A percentile compares a stretch with the other conserved stretches of the same genome.
phyloP scores from a whole-genome alignment of 30 jellyfish, hydroid and myxozoan species.

The Calvadosia cruxmelitensis region DNA sequence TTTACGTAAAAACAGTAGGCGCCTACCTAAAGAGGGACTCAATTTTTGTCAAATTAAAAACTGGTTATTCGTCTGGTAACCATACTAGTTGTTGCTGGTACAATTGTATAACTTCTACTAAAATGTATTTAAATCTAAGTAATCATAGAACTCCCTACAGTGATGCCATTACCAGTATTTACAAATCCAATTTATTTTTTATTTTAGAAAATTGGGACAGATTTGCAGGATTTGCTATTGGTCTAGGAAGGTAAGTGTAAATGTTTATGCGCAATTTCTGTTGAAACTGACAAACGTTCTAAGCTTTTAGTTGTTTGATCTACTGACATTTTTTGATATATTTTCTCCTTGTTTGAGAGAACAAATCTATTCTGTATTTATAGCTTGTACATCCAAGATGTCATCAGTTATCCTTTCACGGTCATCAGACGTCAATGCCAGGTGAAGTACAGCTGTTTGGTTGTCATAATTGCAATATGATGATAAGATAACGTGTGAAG shows the following conservation, averaged over 20 bases:
- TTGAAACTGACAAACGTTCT: too few relatives aligned
- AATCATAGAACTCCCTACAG: too few relatives aligned
- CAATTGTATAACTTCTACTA: too few relatives aligned
- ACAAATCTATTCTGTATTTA: constrained; percentile 1
- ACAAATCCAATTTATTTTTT: too few relatives aligned
- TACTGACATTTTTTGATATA: neutral
- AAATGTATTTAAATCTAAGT: too few relatives aligned
- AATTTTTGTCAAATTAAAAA: too few relatives aligned
- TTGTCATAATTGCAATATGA: neutral
- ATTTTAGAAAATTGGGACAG: constrained; percentile 51
- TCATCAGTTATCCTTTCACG: constrained; percentile 50
- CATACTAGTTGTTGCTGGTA: too few relatives aligned
- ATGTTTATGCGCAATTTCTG: neutral
- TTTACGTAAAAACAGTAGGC: too few relatives aligned
- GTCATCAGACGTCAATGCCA: constrained; percentile 76
- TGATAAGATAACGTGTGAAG: neutral
- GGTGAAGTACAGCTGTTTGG: constrained; percentile 13
- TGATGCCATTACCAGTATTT: too few relatives aligned
- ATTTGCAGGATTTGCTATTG: constrained; percentile 60
- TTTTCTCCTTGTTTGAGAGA: neutral
- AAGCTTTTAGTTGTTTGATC: neutral
- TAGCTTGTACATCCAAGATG: constrained; percentile 80
- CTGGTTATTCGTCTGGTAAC: too few relatives aligned
- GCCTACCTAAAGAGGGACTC: too few relatives aligned
- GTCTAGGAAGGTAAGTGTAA: constrained; percentile 48